Conservation (phyloP, 2,888 invertebrate species). For the Lasioglossum zephyrum region DNA sequence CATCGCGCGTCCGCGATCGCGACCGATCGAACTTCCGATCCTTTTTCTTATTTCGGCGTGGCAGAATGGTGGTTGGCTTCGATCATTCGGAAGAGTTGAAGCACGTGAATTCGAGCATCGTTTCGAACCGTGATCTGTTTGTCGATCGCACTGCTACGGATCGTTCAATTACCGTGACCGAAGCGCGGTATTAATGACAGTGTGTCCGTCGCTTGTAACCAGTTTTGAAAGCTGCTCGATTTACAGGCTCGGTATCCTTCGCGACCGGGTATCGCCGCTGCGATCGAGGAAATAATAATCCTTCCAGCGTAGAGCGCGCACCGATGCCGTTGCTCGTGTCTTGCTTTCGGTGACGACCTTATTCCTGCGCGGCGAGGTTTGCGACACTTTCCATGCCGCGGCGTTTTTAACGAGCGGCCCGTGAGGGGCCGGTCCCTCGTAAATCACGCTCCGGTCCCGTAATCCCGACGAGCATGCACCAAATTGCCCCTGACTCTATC, state of each 20-base stretch:
- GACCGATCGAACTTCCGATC: constrained; percentile 43
- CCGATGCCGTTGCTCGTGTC: constrained; percentile 5
- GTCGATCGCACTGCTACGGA: constrained; percentile 45
- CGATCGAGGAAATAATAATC: constrained; percentile 47
- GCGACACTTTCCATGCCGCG: constrained; percentile 30
- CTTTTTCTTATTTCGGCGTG: background rate
- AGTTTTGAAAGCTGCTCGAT: constrained; percentile 68
- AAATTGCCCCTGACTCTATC: constrained; percentile 7
- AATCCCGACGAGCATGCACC: background rate
- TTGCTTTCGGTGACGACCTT: constrained; percentile 29
- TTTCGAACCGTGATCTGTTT: constrained; percentile 1
- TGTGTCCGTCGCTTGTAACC: constrained; percentile 61
- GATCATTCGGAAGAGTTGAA: too few species aligned
- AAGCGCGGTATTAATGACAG: constrained; percentile 65
- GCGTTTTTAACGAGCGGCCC: constrained; percentile 15
- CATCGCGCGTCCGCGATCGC: constrained; percentile 46
- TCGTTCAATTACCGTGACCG: constrained; percentile 51
- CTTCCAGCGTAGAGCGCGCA: background rate
- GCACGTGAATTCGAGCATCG: constrained; percentile 23
- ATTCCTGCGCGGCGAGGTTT: constrained; percentile 21
- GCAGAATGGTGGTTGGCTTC: too few species aligned
- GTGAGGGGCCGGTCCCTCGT: constrained; percentile 3
- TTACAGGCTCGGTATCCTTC: constrained; percentile 61
- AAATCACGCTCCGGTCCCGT: constrained; percentile 27
- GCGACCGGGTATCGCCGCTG: constrained; percentile 48